These are phyloP conservation scores for Dinomys branickii DNA, from an alignment of 2,113 vertebrate genomes.

Conservation along the genomic window DNA sequence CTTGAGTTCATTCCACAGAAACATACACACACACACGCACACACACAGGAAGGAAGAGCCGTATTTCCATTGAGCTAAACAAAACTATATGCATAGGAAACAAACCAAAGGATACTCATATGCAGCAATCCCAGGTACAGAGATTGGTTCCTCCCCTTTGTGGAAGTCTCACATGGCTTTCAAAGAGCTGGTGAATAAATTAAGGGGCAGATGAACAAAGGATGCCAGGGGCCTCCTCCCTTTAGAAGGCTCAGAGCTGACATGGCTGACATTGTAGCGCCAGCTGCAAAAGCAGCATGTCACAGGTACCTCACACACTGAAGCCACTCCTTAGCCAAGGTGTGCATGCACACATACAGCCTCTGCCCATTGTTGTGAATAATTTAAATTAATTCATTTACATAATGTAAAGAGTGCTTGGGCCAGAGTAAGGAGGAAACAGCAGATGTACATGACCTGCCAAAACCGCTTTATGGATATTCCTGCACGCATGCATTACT, in stretches of 20 bases:
- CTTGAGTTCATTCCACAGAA: neutral
- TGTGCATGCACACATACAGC: too few species aligned
- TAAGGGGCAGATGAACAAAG: neutral
- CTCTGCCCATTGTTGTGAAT: neutral
- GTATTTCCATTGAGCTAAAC: neutral
- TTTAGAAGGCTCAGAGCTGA: neutral
- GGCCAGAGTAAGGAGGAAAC: neutral
- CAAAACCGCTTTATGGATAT: neutral
- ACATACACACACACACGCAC: neutral
- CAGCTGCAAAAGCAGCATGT: neutral
- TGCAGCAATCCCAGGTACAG: neutral
- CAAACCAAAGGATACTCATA: neutral
- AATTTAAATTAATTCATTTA: neutral
- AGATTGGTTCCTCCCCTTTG: too few species aligned
- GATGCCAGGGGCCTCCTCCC: neutral
- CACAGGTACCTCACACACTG: neutral
- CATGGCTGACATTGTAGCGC: neutral
- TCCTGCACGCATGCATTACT: neutral
- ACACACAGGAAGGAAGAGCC: neutral
- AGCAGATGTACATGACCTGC: neutral
- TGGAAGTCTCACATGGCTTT: neutral
- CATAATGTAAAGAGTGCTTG: neutral
- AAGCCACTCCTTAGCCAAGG: too few species aligned
- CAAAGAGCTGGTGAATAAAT: neutral
- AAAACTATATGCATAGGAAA: neutral